A percentile compares a stretch with the other conserved stretches of the same genome.
Evolutionary conservation across 1,140 invertebrate genomes (phyloP).

Genomic region (Camponotus floridanus): DNA sequence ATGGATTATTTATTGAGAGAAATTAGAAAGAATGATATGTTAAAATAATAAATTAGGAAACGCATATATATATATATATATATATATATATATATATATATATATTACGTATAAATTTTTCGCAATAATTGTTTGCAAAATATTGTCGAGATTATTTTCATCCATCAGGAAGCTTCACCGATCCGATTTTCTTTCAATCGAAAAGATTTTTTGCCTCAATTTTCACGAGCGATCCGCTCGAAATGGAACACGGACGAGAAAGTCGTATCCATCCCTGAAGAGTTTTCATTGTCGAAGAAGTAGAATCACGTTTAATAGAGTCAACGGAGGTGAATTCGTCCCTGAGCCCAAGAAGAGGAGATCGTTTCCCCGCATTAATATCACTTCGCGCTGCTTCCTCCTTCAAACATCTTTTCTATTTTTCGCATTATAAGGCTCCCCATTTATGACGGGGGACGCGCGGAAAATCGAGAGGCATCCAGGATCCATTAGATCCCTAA

Average conservation of each 20-base stretch:
- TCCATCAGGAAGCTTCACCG: not conserved
- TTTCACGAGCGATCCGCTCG: slow-evolving; percentile 7
- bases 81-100: not conserved
- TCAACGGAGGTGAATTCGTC: slow-evolving; percentile 35
- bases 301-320: slow-evolving; percentile 72
- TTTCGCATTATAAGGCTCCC: slow-evolving; percentile 70
- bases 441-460: slow-evolving; percentile 68
- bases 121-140: not conserved
- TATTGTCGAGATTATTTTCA: not conserved
- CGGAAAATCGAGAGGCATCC: slow-evolving; percentile 64
- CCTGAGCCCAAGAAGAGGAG: slow-evolving; percentile 58
- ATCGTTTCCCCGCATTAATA: slow-evolving; percentile 75
- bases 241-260: slow-evolving; percentile 38
- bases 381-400: slow-evolving; percentile 65
- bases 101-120: not conserved
- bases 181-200: slow-evolving; percentile 39
- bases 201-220: slow-evolving; percentile 27
- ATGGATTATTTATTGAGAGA: not conserved
- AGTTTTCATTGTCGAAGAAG: slow-evolving; percentile 44
- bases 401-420: slow-evolving; percentile 63
- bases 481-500: slow-evolving; percentile 67
- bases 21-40: not conserved
- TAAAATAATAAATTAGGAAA: slow-evolving; percentile 4
- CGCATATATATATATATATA: not conserved
- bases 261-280: slow-evolving; percentile 39